These are phyloP conservation scores for Ctenodactylus gundi DNA, from an alignment of 2,113 vertebrate genomes.

Conservation along the genomic window DNA sequence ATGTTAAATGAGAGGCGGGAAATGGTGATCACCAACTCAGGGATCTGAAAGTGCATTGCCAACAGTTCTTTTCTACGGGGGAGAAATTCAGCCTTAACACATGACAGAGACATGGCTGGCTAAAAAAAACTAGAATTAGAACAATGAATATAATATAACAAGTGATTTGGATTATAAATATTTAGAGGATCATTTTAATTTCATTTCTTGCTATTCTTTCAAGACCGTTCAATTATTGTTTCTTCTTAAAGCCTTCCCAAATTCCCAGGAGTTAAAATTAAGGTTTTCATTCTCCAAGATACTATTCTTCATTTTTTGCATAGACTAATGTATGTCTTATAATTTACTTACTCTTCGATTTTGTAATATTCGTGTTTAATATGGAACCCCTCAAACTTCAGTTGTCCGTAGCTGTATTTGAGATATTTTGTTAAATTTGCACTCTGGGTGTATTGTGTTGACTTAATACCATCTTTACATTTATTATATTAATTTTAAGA, in stretches of 20 bases:
- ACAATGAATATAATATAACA: not conserved
- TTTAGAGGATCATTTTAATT: not conserved
- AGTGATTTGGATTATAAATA: not conserved
- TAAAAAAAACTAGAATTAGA: not conserved
- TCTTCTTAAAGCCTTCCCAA: not conserved
- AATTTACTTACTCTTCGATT: not conserved
- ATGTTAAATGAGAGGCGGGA: constrained; percentile 37
- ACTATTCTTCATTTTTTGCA: not conserved
- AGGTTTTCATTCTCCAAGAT: not conserved
- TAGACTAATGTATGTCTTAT: not conserved
- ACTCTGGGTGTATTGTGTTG: not conserved
- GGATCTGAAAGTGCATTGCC: constrained; percentile 48
- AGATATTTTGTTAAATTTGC: not conserved
- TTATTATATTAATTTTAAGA: not conserved
- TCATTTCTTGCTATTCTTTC: not conserved
- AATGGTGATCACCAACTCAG: constrained; percentile 35
- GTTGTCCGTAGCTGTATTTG: not conserved
- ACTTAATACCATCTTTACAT: not conserved
- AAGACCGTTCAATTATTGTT: not conserved
- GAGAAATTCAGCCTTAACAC: not conserved
- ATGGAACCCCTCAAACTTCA: not conserved
- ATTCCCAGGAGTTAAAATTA: not conserved
- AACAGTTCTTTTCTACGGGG: constrained; percentile 17
- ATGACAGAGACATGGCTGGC: not conserved
- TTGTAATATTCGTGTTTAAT: not conserved